phyloP scores from a whole-genome alignment of 2,113 vertebrate genomes.

The Macrotus californicus region DNA sequence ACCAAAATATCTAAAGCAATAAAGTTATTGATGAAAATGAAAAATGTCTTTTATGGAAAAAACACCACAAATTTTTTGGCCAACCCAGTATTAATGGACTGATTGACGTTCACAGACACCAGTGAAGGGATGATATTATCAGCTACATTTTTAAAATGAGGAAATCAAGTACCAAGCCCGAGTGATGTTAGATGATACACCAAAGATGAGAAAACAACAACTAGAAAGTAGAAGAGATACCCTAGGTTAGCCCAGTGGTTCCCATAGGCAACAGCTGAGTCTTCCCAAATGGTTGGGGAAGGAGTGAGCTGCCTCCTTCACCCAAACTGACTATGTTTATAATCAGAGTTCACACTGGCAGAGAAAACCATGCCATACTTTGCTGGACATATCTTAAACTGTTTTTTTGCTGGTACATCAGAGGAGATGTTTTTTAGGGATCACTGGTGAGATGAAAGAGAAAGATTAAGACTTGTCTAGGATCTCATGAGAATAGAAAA shows the following conservation, averaged over 20 bases:
- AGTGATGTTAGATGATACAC: not conserved
- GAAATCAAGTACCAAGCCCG: not conserved
- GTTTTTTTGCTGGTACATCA: too few relatives aligned
- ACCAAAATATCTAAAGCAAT: too few relatives aligned
- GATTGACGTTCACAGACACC: not conserved
- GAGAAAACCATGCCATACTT: not conserved
- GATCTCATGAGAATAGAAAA: not conserved
- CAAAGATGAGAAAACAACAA: not conserved
- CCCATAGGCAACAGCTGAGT: not conserved
- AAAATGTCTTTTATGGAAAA: too few relatives aligned
- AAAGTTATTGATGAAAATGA: too few relatives aligned
- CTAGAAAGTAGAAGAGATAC: not conserved
- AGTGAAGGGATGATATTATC: not conserved
- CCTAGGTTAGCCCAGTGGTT: not conserved
- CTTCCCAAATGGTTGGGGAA: not conserved
- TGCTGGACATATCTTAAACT: not conserved
- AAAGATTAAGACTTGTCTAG: not conserved
- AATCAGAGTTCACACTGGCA: not conserved
- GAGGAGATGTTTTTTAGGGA: not conserved
- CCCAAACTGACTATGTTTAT: not conserved
- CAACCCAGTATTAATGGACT: too few relatives aligned
- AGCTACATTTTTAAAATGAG: not conserved
- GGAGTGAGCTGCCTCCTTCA: not conserved
- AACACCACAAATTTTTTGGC: too few relatives aligned
- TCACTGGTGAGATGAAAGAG: not conserved